Conservation (phyloP, 2,797 vertebrate genomes). For the Tokudaia tokunoshimensis region DNA sequence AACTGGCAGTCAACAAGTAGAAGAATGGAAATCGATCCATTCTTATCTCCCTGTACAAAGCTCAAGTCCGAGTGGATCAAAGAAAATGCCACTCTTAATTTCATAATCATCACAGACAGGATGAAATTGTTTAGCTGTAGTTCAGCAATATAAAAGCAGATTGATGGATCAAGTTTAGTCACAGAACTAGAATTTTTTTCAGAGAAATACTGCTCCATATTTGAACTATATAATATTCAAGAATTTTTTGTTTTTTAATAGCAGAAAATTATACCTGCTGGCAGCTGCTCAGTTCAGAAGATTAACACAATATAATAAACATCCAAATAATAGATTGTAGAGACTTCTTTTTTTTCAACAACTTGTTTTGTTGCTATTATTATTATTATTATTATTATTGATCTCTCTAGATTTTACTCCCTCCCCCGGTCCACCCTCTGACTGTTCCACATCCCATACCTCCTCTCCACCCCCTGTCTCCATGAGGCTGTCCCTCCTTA, state of each 20-base stretch:
- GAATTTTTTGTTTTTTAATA: background rate
- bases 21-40: too few relatives aligned
- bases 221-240: constrained; percentile 1
- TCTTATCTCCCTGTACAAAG: too few relatives aligned
- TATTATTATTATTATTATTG: too few relatives aligned
- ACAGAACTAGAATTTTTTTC: constrained; percentile 64
- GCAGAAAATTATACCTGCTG: constrained; percentile 57
- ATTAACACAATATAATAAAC: constrained; percentile 33
- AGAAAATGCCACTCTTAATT: constrained; percentile 59
- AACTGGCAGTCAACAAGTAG: too few relatives aligned
- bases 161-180: constrained; percentile 42
- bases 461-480: too few relatives aligned
- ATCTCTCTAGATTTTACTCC: too few relatives aligned
- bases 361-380: too few relatives aligned
- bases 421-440: too few relatives aligned
- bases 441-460: too few relatives aligned
- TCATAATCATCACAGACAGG: constrained; percentile 37
- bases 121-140: constrained; percentile 61
- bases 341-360: background rate
- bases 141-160: constrained; percentile 30
- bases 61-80: too few relatives aligned
- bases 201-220: constrained; percentile 36
- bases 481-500: too few relatives aligned
- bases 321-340: constrained; percentile 30
- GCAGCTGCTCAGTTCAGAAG: constrained; percentile 9